phyloP scores from a whole-genome alignment of 1,140 invertebrate species.

The Meteorus sp. region DNA sequence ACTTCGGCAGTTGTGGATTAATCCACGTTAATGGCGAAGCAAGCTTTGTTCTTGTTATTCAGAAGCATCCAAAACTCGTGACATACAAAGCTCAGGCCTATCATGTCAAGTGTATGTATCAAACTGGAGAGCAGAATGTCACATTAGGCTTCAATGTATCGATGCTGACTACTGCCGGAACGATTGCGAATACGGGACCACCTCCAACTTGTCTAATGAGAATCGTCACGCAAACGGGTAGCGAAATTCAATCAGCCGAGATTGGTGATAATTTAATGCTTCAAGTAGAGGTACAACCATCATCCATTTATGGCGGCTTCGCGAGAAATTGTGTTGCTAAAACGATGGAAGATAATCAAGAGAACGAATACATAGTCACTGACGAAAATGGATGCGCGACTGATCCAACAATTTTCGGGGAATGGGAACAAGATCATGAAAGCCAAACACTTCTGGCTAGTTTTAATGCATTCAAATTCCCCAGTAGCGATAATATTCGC shows the following conservation, averaged over 20 bases:
- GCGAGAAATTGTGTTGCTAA: slow-evolving; percentile 90
- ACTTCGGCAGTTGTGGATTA: slow-evolving; percentile 88
- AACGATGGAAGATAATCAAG: slow-evolving; percentile 84
- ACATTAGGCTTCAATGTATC: slow-evolving; percentile 92
- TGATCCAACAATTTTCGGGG: slow-evolving; percentile 88
- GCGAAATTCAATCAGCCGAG: slow-evolving; percentile 87
- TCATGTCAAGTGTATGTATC: slow-evolving; percentile 92
- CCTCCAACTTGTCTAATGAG: slow-evolving; percentile 91
- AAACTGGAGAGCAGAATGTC: slow-evolving; percentile 91
- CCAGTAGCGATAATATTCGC: slow-evolving; percentile 89
- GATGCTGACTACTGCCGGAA: slow-evolving; percentile 92
- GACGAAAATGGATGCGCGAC: slow-evolving; percentile 93
- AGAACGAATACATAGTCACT: slow-evolving; percentile 90
- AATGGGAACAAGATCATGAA: slow-evolving; percentile 87
- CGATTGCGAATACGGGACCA: slow-evolving; percentile 92
- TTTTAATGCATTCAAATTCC: slow-evolving; percentile 96
- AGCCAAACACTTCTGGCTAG: slow-evolving; percentile 80
- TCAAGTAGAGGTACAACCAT: slow-evolving; percentile 91
- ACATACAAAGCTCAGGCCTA: slow-evolving; percentile 93
- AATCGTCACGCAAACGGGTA: slow-evolving; percentile 84
- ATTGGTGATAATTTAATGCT: slow-evolving; percentile 90
- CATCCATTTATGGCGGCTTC: slow-evolving; percentile 93
- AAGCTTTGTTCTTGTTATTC: slow-evolving; percentile 89
- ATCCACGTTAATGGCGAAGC: slow-evolving; percentile 90
- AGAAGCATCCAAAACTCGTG: slow-evolving; percentile 93